phyloP scores from a whole-genome alignment of 2,113 vertebrate genomes.

The Tyrannus savana region DNA sequence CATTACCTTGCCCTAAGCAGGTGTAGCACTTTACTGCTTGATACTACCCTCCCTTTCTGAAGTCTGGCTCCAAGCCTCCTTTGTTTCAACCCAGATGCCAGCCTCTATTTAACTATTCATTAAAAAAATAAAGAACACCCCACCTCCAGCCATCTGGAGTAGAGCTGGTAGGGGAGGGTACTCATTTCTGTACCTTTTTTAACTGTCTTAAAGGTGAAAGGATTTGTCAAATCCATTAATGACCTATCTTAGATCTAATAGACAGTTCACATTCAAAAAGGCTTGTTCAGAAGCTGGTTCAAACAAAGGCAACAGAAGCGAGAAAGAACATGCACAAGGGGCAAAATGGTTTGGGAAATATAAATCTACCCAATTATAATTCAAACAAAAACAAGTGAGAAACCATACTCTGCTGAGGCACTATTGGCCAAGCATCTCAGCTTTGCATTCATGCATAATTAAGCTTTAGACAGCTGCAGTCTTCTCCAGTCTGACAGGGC shows the following conservation, averaged over 20 bases:
- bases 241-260: constrained; percentile 62
- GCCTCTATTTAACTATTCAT: constrained; percentile 71
- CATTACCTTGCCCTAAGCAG: constrained; percentile 67
- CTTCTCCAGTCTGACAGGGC: constrained; percentile 56
- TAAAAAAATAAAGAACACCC: constrained; percentile 12
- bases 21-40: constrained; percentile 59
- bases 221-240: constrained; percentile 71
- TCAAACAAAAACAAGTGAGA: constrained; percentile 73
- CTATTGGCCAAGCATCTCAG: constrained; percentile 71
- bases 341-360: constrained; percentile 63
- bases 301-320: constrained; percentile 49
- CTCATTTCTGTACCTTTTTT: constrained; percentile 68
- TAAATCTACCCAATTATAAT: constrained; percentile 76
- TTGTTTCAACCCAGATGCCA: constrained; percentile 75
- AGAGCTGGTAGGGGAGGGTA: constrained; percentile 62
- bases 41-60: constrained; percentile 49
- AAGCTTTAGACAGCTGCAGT: constrained; percentile 78
- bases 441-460: constrained; percentile 81
- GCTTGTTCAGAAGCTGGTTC: constrained; percentile 49
- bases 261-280: constrained; percentile 48
- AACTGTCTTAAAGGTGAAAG: constrained; percentile 72
- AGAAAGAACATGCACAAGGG: constrained; percentile 17
- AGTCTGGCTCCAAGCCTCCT: constrained; percentile 72
- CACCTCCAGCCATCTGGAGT: constrained; percentile 71
- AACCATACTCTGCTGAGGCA: constrained; percentile 52